phyloP scores from a whole-genome alignment of 2,113 vertebrate species.

The Hypanus sabinus region DNA sequence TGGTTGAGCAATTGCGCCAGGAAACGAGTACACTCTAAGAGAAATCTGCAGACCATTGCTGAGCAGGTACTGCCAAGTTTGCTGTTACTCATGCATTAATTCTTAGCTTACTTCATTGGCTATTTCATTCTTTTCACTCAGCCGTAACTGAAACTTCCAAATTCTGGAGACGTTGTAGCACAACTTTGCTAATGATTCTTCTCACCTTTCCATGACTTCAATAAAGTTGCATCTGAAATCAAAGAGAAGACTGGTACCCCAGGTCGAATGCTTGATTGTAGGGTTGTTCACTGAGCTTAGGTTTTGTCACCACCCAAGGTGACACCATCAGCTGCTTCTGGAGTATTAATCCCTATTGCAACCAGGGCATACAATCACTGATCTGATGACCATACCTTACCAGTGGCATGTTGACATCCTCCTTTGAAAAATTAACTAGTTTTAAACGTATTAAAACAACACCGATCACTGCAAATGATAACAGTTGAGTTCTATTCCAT shows the following conservation, averaged over 20 bases:
- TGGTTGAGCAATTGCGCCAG: neutral
- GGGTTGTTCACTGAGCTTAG: too few relatives aligned
- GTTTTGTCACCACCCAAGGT: too few relatives aligned
- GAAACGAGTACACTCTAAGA: too few relatives aligned
- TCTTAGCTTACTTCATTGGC: too few relatives aligned
- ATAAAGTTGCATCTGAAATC: neutral
- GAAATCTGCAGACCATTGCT: neutral
- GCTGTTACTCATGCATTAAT: neutral
- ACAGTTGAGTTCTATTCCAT: neutral
- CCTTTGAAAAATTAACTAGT: neutral
- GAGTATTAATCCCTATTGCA: neutral
- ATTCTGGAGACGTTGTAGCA: neutral
- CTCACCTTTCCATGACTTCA: neutral
- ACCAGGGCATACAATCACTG: neutral
- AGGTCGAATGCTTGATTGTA: too few relatives aligned
- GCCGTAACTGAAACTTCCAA: neutral
- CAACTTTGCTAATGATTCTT: neutral
- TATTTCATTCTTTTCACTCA: neutral
- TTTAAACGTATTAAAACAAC: neutral
- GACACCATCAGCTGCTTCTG: neutral
- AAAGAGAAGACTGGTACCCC: too few relatives aligned
- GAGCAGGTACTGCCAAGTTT: neutral
- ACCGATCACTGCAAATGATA: neutral
- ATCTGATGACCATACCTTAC: neutral
- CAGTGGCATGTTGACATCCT: too few relatives aligned